Base-by-base conservation (phyloP, 2,888 invertebrate species). In the Trissolcus japonicus region DNA sequence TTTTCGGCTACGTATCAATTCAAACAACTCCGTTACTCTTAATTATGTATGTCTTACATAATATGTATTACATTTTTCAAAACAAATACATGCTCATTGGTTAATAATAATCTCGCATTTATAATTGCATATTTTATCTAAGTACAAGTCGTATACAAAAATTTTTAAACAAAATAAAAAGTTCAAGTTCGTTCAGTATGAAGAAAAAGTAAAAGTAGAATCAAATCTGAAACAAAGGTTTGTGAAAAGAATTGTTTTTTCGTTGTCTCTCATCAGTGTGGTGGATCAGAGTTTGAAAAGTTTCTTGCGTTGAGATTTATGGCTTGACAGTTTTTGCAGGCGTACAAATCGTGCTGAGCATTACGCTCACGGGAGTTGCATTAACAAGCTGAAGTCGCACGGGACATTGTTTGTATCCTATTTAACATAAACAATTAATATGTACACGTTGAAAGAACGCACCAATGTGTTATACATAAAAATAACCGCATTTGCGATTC, bases 381-480 rank as follows among this genome's bases (percentile, higher is more conserved):
- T 90, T 90, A 62, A 89, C 81, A 46, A 91, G 87, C 80, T 90
- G 90, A 48, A 90, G 85, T 21, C 91, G 86, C 11, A 90, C 90
- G 0, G 91, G 91, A 79, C 91, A 91, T 73, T 90, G 86, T 62
- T 89, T 84, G 71, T 84, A 88, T 19, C 86, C 88, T 88, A 43
- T 50, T 35, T 51, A 51, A 19, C 51, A 51, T 51, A 55, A 29
- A 29, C 21, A 55, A 51, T 35, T 35, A 35, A 35, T 35, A 35
- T 35, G 35, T 25, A 25, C 35, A 9, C 1, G 11, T 35, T 35
- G 11, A 35, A 35, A 35, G 11, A 7, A 11, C 35, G 9, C 11
- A 2, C 35, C 35, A 11, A 35, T 35, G 7, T 35, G 35, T 35
- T 35, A 35, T 35, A 35, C 35, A 35, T 35, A 7, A 35, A 35